These are phyloP conservation scores for Drosophila helvetica DNA, from an alignment of 2,888 invertebrate genomes.

Conservation along the genomic window DNA sequence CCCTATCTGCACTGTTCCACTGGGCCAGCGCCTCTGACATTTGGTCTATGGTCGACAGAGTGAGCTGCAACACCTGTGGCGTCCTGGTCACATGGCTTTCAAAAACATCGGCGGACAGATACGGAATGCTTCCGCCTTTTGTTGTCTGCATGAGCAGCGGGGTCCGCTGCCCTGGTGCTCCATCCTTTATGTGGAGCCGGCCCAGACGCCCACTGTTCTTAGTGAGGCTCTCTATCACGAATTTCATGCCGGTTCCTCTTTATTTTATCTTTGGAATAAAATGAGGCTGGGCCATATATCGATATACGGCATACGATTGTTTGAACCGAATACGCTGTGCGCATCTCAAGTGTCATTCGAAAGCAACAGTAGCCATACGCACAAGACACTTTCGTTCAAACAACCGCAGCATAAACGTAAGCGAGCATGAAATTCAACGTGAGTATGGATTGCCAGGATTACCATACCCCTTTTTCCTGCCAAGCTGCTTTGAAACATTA, in stretches of 20 bases:
- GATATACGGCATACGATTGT: no score
- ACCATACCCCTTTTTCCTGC: no score
- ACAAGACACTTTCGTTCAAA: no score
- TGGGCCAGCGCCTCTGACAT: slow-evolving; percentile 87
- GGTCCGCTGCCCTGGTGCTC: slow-evolving; percentile 87
- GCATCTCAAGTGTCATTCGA: no score
- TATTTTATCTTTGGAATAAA: neutral
- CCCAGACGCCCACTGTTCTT: slow-evolving; percentile 88
- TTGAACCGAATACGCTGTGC: no score
- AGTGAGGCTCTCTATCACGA: slow-evolving; percentile 86
- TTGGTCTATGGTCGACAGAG: slow-evolving; percentile 88
- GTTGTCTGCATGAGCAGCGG: slow-evolving; percentile 91
- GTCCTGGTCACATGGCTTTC: slow-evolving; percentile 86
- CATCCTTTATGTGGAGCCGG: slow-evolving; percentile 83
- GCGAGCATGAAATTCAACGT: no score
- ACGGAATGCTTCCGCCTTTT: slow-evolving; percentile 91
- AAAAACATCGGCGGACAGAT: slow-evolving; percentile 91
- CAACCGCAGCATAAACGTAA: no score
- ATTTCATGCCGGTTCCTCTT: slow-evolving; percentile 87
- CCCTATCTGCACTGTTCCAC: slow-evolving; percentile 84
- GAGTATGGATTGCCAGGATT: no score
- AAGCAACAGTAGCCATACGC: no score
- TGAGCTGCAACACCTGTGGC: slow-evolving; percentile 87
- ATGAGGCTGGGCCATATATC: no score
- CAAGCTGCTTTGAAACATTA: no score